Evolutionary conservation across 2,113 vertebrate species (phyloP).

Genomic region (Trematocara macrostoma): DNA sequence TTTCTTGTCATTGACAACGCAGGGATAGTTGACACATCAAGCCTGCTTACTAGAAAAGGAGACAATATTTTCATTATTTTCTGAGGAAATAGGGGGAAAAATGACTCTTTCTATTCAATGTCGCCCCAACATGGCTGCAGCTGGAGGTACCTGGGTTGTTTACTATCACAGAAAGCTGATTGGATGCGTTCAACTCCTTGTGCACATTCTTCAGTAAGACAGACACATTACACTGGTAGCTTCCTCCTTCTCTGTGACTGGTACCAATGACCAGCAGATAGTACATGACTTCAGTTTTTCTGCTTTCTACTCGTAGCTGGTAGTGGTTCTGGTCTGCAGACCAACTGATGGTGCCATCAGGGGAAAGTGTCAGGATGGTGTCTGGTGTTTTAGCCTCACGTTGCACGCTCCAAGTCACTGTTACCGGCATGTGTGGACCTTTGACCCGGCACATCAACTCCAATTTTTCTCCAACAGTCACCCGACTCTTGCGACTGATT

Average conservation of each 20-base stretch:
- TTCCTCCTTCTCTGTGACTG: constrained; percentile 51
- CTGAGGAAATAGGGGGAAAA: background rate
- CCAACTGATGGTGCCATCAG: constrained; percentile 71
- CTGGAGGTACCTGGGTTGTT: constrained; percentile 72
- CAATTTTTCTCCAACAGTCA: constrained; percentile 29
- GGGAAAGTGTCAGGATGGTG: constrained; percentile 58
- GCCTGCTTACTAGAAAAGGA: constrained; percentile 43
- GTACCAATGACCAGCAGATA: constrained; percentile 61
- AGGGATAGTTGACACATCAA: constrained; percentile 19
- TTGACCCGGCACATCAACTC: constrained; percentile 54
- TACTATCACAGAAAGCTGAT: constrained; percentile 62
- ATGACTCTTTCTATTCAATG: background rate
- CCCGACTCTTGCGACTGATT: background rate
- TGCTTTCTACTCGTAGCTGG: constrained; percentile 51
- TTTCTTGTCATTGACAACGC: background rate
- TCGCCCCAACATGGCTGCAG: background rate
- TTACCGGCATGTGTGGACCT: constrained; percentile 24
- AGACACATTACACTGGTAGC: constrained; percentile 73
- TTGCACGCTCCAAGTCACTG: constrained; percentile 74
- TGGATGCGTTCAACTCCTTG: constrained; percentile 48
- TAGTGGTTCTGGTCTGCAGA: constrained; percentile 45
- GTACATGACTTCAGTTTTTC: constrained; percentile 13
- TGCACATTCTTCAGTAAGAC: constrained; percentile 57
- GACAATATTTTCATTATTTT: background rate
- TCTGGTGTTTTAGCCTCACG: background rate